Base-by-base conservation (phyloP, 2,888 invertebrate genomes). In the Apoda limacodes region DNA sequence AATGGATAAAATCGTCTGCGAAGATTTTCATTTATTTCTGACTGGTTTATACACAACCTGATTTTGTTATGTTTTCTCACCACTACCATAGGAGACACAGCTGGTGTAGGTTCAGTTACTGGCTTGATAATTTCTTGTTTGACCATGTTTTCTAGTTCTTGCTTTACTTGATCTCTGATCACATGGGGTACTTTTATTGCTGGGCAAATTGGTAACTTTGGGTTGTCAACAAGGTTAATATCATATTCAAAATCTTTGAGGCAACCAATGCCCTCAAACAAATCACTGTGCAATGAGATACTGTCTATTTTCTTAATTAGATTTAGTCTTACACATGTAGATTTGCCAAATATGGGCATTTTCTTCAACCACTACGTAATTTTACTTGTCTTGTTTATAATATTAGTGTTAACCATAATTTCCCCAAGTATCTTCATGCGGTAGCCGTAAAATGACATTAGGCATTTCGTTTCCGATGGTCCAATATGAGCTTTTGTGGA, bases 51-150 rank as follows among this genome's bases (percentile, higher is more conserved):
- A 26, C 35, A 43, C 10, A 41, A 28, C 36, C 39, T 40, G 29
- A 41, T 25, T 37, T 42, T 40, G 19, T 26, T 32, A 28, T 44
- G 38, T 34, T 44, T 34, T 36, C 19, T 36, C 6, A 43, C 39
- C 4, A 41, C 19, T 35, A 45, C 40, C 42, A 42, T 43, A 15
- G 45, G 43, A 23, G 39, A 40, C 5, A 43, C 46, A 2, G 40
- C 42, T 25, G 37, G 38, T 3, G 41, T 41, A 30, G 42, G 41
- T 28, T 45, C 7, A 7, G 17, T 17, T 6, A 17, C 17, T 17
- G 17, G 17, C 17, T 6, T 17, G 5, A 17, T 17, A 6, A 17
- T 17, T 17, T 7, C 17, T 17, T 17, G 17, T 6, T 5, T 17
- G 7, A 17, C 17, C 17, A 17, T 17, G 7, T 17, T 17, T 6